phyloP scores from a whole-genome alignment of 2,113 vertebrate species.

The Apodemus sylvaticus region DNA sequence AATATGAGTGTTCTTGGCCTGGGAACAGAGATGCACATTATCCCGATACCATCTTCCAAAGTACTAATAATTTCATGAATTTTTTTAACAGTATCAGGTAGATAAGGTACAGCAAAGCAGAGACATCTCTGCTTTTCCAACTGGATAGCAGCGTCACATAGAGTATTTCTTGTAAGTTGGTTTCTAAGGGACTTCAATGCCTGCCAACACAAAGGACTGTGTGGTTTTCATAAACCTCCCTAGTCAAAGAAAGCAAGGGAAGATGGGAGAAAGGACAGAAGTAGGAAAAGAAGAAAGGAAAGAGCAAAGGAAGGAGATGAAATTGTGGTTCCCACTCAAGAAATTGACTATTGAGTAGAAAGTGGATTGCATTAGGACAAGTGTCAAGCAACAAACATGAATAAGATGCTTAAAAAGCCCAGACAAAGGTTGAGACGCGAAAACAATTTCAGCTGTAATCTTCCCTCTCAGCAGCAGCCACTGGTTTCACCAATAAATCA shows the following conservation, averaged over 20 bases:
- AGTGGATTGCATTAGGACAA: background rate
- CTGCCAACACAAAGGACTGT: background rate
- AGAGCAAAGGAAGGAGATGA: background rate
- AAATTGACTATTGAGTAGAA: background rate
- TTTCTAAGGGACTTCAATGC: background rate
- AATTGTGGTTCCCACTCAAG: background rate
- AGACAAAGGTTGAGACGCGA: background rate
- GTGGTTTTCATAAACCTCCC: background rate
- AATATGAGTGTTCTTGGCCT: background rate
- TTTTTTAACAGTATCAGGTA: background rate
- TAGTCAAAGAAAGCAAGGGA: background rate
- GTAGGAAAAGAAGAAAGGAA: background rate
- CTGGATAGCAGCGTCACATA: background rate
- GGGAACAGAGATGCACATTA: background rate
- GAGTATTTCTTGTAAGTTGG: background rate
- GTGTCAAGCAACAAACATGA: background rate
- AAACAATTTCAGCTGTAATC: background rate
- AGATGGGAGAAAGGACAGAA: background rate
- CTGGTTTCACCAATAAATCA: constrained; percentile 3
- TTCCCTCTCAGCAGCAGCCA: background rate
- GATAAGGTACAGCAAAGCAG: background rate
- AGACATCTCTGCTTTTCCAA: background rate
- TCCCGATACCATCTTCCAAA: background rate
- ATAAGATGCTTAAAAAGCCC: background rate
- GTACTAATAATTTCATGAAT: background rate